phyloP scores from a whole-genome alignment of 53 echinoderm and acorn worm genomes.

The Actinopyga echinites region DNA sequence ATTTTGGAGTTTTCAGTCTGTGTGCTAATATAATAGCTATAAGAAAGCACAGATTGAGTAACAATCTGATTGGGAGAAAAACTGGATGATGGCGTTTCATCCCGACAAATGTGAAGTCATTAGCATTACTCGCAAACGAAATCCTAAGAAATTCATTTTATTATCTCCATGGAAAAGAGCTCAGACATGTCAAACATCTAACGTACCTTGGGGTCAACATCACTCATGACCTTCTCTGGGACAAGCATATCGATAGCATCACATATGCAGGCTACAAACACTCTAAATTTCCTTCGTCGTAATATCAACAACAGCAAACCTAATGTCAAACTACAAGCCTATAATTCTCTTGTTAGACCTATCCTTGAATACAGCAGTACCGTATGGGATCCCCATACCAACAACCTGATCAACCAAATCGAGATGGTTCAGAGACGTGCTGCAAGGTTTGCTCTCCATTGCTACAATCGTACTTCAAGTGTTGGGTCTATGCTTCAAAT shows the following conservation, averaged over 20 bases:
- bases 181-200: not conserved
- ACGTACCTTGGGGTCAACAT: constrained; percentile 50
- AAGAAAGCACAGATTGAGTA: no score
- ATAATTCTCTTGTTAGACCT: constrained; percentile 28
- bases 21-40: no score
- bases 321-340: constrained; percentile 2
- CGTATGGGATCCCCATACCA: constrained; percentile 24
- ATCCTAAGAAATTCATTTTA: not conserved
- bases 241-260: constrained; percentile 42
- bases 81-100: constrained; percentile 51
- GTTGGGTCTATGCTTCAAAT: not conserved
- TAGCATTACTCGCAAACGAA: constrained; percentile 36
- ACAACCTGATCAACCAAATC: not conserved
- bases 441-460: not conserved
- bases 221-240: constrained; percentile 38
- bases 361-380: constrained; percentile 33
- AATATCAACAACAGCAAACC: not conserved
- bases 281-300: constrained; percentile 30
- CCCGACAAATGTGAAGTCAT: constrained; percentile 50
- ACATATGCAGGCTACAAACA: constrained; percentile 10
- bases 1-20: no score
- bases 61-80: not conserved
- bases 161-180: constrained; percentile 26
- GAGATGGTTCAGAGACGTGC: not conserved
- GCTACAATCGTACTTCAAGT: not conserved